phyloP scores from a whole-genome alignment of 2,888 invertebrate species.

The Cylloceria caligata region DNA sequence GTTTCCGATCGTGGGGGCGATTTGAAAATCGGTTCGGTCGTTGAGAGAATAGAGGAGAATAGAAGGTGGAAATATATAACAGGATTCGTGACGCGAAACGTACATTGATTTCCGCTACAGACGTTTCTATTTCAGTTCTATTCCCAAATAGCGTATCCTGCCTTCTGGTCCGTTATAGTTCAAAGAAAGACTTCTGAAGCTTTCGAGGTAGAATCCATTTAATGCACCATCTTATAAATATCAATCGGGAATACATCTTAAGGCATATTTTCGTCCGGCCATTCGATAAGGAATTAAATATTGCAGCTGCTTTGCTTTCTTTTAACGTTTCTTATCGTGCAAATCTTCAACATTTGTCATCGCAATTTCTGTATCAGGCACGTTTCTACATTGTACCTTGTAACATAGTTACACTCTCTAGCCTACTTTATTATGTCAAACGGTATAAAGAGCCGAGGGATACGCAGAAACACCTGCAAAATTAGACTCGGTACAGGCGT shows the following conservation, averaged over 20 bases:
- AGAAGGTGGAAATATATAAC: conserved; percentile 32
- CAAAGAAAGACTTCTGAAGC: not conserved
- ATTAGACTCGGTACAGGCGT: too few relatives aligned
- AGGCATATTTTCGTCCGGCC: not conserved
- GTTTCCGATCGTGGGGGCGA: not conserved
- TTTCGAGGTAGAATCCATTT: not conserved
- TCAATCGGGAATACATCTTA: conserved; percentile 9
- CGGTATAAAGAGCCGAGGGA: too few relatives aligned
- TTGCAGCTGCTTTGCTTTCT: not conserved
- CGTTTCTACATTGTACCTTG: not conserved
- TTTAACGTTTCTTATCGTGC: not conserved
- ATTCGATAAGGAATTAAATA: conserved; percentile 4
- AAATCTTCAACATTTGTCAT: not conserved
- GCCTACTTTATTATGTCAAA: too few relatives aligned
- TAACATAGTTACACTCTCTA: too few relatives aligned
- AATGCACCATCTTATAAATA: not conserved
- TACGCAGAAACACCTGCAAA: too few relatives aligned
- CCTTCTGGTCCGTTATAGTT: not conserved
- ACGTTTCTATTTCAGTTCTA: conserved; percentile 52
- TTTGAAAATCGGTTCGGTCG: not conserved
- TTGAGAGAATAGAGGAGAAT: too few relatives aligned
- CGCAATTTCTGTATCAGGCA: not conserved
- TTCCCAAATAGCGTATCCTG: not conserved
- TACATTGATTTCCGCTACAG: conserved; percentile 27
- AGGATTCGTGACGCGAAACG: conserved; percentile 4